These are phyloP conservation scores for Euschistus heros DNA, from an alignment of 1,140 invertebrate genomes.

Conservation along the genomic window DNA sequence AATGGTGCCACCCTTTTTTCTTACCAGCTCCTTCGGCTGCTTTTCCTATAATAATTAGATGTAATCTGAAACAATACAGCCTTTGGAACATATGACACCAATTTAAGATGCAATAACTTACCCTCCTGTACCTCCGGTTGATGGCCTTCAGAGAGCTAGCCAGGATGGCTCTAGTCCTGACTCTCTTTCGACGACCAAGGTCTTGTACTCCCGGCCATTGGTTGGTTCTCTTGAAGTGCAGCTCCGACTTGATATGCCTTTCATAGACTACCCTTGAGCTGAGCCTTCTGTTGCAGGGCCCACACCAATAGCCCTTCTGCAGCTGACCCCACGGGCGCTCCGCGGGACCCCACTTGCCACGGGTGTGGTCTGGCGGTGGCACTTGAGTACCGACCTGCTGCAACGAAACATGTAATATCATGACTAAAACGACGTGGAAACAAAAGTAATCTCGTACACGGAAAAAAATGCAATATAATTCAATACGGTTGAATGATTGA, in stretches of 20 bases:
- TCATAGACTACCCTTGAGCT: conserved; percentile 61
- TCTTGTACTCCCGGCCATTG: not conserved
- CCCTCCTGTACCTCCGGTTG: conserved; percentile 12
- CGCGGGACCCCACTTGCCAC: conserved; percentile 61
- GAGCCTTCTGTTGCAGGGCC: conserved; percentile 60
- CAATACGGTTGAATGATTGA: too few relatives aligned
- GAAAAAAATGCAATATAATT: too few relatives aligned
- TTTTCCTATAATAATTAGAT: too few relatives aligned
- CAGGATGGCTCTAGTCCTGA: not conserved
- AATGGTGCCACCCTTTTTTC: conserved; percentile 13
- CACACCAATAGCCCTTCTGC: conserved; percentile 57
- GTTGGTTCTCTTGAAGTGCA: conserved; percentile 22
- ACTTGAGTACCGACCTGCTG: conserved; percentile 8
- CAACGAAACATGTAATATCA: too few relatives aligned
- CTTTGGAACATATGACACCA: not conserved
- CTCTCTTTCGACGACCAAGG: not conserved
- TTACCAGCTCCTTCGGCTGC: not conserved
- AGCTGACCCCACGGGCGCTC: conserved; percentile 34
- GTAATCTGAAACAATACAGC: not conserved
- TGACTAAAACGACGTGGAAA: too few relatives aligned
- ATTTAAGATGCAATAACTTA: not conserved
- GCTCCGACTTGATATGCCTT: conserved; percentile 20
- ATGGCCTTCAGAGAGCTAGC: not conserved
- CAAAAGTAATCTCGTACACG: too few relatives aligned
- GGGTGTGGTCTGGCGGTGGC: conserved; percentile 55